Conservation (phyloP, 1,140 invertebrate species). For the Solen grandis region DNA sequence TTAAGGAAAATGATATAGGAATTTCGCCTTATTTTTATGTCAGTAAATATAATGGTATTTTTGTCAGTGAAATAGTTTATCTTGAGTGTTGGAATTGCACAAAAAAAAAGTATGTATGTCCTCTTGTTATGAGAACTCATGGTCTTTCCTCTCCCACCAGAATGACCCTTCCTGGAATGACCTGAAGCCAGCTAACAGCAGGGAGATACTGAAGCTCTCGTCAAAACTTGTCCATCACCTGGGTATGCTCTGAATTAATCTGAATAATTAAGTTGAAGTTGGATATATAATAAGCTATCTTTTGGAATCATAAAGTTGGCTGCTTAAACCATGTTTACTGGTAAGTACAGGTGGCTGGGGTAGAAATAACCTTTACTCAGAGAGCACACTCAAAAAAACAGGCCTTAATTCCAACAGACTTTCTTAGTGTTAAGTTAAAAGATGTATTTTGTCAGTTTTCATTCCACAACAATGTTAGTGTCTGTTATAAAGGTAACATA, state of each 20-base stretch:
- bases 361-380: too few relatives aligned
- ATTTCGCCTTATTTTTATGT: not conserved
- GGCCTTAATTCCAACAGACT: too few relatives aligned
- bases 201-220: conserved; percentile 62
- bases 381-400: too few relatives aligned
- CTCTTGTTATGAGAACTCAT: too few relatives aligned
- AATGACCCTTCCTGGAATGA: conserved; percentile 71
- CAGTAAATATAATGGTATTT: not conserved
- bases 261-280: not conserved
- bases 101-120: too few relatives aligned
- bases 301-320: too few relatives aligned
- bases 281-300: not conserved
- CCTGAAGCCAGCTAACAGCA: conserved; percentile 61
- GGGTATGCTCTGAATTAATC: conserved; percentile 10
- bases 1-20: not conserved
- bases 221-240: conserved; percentile 22
- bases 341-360: too few relatives aligned
- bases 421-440: too few relatives aligned
- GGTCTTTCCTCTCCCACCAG: conserved; percentile 53
- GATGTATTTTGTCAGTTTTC: too few relatives aligned
- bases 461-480: too few relatives aligned
- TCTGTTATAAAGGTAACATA: too few relatives aligned
- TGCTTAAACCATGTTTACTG: too few relatives aligned
- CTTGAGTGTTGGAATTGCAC: not conserved
- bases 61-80: not conserved